A percentile compares a stretch with the other conserved stretches of the same genome.
phyloP scores from a whole-genome alignment of 2,113 vertebrate species.

The Lophura nycthemera region DNA sequence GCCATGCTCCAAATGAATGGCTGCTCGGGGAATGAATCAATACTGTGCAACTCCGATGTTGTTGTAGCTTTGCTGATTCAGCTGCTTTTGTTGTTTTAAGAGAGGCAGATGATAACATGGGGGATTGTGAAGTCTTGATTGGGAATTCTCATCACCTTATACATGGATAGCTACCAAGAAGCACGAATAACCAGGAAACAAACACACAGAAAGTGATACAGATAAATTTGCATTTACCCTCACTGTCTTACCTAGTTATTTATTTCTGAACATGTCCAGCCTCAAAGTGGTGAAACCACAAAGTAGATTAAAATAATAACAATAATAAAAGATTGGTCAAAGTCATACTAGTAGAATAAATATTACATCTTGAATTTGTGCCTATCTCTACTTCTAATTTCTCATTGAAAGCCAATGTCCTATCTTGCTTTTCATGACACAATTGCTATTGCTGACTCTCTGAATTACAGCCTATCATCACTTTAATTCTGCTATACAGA shows the following conservation, averaged over 20 bases:
- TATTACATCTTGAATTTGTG: neutral
- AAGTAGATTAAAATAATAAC: neutral
- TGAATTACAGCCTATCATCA: neutral
- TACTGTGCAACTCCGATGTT: neutral
- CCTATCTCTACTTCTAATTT: neutral
- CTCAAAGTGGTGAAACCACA: neutral
- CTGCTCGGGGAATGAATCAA: constrained; percentile 36
- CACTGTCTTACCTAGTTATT: neutral
- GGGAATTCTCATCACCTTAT: neutral
- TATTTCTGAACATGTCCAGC: neutral
- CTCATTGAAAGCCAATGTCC: neutral
- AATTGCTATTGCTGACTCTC: neutral
- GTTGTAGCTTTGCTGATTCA: constrained; percentile 2
- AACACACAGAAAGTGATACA: neutral
- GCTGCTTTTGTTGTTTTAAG: neutral
- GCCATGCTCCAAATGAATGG: neutral
- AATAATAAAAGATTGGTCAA: neutral
- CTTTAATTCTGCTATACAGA: neutral
- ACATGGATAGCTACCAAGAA: neutral
- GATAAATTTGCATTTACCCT: neutral
- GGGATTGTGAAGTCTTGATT: neutral
- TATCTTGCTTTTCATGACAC: neutral
- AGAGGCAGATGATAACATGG: neutral
- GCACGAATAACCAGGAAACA: neutral
- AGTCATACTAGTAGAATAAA: neutral